Conservation (phyloP, 2,888 invertebrate genomes). For the Acleris holmiana region DNA sequence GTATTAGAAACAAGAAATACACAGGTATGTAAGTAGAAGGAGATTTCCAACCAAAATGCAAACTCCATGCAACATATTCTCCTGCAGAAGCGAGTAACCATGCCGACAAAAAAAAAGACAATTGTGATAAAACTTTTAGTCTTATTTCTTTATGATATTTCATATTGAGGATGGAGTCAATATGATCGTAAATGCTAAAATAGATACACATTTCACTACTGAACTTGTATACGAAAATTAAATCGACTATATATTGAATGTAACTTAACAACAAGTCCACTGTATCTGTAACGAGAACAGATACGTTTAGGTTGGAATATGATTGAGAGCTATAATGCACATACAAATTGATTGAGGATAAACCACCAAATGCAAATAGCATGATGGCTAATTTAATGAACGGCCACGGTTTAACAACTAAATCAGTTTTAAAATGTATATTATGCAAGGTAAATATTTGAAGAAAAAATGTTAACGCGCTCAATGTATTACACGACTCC, state of each 20-base stretch:
- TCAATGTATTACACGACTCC: background rate
- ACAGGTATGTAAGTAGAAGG: background rate
- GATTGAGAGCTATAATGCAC: background rate
- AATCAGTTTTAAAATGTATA: background rate
- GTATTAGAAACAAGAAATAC: conserved; percentile 8
- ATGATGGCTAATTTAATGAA: background rate
- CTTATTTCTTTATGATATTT: background rate
- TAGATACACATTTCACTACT: background rate
- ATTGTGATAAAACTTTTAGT: background rate
- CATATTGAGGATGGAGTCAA: background rate
- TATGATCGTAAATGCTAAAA: background rate
- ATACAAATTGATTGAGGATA: background rate
- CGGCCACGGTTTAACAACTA: background rate
- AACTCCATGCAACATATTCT: background rate
- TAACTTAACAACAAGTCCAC: background rate
- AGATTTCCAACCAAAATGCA: background rate
- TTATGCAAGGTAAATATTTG: conserved; percentile 1
- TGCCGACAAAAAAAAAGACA: background rate
- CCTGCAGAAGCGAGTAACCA: background rate
- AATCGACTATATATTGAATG: background rate
- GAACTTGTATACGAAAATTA: conserved; percentile 1
- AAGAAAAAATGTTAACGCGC: background rate
- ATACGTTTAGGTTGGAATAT: background rate
- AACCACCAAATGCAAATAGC: background rate
- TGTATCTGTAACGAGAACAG: background rate